Evolutionary conservation across 2,888 invertebrate species (phyloP).

Genomic region (Dorcus parallelipipedus): DNA sequence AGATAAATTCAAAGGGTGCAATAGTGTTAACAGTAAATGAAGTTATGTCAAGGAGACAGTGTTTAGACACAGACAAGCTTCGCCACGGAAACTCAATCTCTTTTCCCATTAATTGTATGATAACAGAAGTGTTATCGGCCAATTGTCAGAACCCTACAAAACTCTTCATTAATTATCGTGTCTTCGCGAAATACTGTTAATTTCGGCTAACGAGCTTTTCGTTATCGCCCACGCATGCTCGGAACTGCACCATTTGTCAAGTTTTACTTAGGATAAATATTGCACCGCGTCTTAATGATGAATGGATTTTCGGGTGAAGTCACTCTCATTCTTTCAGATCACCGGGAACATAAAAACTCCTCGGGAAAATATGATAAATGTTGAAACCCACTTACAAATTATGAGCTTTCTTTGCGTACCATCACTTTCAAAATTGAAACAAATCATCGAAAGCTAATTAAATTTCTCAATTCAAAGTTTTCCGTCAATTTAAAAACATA

Average conservation of each 20-base stretch:
- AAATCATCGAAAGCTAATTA: not conserved
- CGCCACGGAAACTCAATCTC: conserved; percentile 38
- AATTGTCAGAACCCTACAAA: conserved; percentile 41
- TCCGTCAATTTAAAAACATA: no score
- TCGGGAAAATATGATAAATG: conserved; percentile 26
- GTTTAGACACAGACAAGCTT: conserved; percentile 23
- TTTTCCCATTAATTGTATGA: conserved; percentile 44
- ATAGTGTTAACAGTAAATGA: conserved; percentile 28
- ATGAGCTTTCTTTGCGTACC: conserved; percentile 13
- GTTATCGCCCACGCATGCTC: conserved; percentile 40
- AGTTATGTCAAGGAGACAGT: conserved; percentile 26
- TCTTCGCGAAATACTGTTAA: conserved; percentile 44
- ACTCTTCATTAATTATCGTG: conserved; percentile 46
- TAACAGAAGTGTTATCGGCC: conserved; percentile 40
- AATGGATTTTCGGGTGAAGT: conserved; percentile 37
- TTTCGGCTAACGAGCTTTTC: conserved; percentile 41
- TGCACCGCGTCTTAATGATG: conserved; percentile 33
- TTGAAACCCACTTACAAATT: conserved; percentile 21
- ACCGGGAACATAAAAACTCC: conserved; percentile 26
- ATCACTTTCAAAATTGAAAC: not conserved
- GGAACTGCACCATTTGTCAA: conserved; percentile 42
- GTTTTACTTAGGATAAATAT: conserved; percentile 33
- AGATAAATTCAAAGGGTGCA: conserved; percentile 11
- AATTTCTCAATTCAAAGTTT: not conserved
- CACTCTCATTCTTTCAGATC: conserved; percentile 20